Base-by-base conservation (phyloP, 2,888 invertebrate species). In the Cantharis rustica region DNA sequence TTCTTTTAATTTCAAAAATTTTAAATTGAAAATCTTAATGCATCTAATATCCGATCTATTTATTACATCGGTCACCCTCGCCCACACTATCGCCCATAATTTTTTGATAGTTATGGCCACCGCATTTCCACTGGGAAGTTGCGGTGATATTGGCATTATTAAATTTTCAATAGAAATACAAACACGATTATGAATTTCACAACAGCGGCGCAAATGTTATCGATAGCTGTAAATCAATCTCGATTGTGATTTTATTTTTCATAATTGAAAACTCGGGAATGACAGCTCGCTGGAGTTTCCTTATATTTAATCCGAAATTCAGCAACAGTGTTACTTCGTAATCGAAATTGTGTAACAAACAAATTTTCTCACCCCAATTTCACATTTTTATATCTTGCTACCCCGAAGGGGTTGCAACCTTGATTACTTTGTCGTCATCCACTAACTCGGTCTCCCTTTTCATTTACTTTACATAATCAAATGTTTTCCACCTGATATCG, bases 201-300 rank as follows among this genome's bases (percentile, higher is more conserved):
- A 84, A 80, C 83, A 75, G 76, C 71, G 75, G 27, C 80, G 76
- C 83, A 85, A 86, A 84, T 85, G 87, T 85, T 85, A 85, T 85
- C 85, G 86, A 86, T 85, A 85, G 84, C 83, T 83, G 85, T 83
- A 84, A 84, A 84, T 87, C 86, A 86, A 87, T 87, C 86, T 83
- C 83, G 83, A 83, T 82, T 81, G 80, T 81, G 82, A 84, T 85
- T 83, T 82, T 82, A 79, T 84, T 84, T 85, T 86, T 86, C 85
- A 86, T 86, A 86, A 85, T 83, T 80, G 81, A 79, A 76, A 80
- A 79, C 80, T 81, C 76, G 72, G 78, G 77, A 79, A 75, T 81
- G 84, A 83, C 84, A 81, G 81, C 80, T 81, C 84, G 82, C 81
- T 69, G 75, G 79, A 76, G 61, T 70, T 75, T 72, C 75, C 72